A percentile compares a stretch with the other conserved stretches of the same genome.
Evolutionary conservation across 2,113 vertebrate genomes (phyloP).

Genomic region (Danio rerio): GRCz12tu NC_133188.1:46601001-46601500

Average conservation of each 20-base stretch:
- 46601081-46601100: constrained; percentile 5
- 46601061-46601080: constrained; percentile 7
- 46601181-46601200: no score
- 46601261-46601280: constrained; percentile 5
- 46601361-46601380: not conserved
- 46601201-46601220: constrained; percentile 8
- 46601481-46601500: not conserved
- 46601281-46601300: constrained; percentile 46
- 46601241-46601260: constrained; percentile 17
- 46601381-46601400: constrained; percentile 15
- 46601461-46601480: constrained; percentile 3
- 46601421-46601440: not conserved
- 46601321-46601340: not conserved
- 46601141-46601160: constrained; percentile 1
- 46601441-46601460: not conserved
- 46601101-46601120: not conserved
- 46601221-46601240: constrained; percentile 24
- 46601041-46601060: no score
- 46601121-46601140: not conserved
- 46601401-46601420: not conserved
- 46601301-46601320: constrained; percentile 27
- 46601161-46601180: not conserved
- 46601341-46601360: not conserved
- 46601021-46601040: no score
- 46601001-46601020: no score